These are phyloP conservation scores for rabbit (Oryctolagus cuniculus) DNA, from an alignment of 2,113 vertebrate species.

Conservation along the genomic window DNA sequence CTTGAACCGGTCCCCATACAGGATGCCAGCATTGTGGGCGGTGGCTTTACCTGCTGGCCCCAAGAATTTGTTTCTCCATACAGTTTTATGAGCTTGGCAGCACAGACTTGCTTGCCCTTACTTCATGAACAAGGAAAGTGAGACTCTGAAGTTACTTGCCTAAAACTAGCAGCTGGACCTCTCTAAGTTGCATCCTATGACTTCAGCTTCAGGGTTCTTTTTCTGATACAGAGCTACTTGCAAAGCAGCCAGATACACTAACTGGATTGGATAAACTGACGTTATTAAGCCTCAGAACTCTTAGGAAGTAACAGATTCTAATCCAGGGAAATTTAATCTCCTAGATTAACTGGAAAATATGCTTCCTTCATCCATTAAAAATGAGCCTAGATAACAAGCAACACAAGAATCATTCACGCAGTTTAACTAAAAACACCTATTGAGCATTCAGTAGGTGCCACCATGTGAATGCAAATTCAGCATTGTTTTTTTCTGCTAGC, in stretches of 20 bases:
- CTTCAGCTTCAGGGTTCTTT: background rate
- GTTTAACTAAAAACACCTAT: background rate
- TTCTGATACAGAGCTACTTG: background rate
- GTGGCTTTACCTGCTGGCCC: no score
- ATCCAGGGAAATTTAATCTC: background rate
- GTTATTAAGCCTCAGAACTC: background rate
- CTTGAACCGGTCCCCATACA: no score
- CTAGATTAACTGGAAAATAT: conserved; percentile 12
- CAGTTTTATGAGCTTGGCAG: background rate
- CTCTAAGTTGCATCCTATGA: background rate
- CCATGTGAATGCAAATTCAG: background rate
- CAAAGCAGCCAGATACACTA: background rate
- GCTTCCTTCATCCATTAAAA: background rate
- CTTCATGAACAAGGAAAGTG: background rate
- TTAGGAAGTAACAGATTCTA: conserved; percentile 8
- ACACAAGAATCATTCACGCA: background rate
- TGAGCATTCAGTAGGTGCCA: background rate
- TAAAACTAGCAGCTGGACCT: background rate
- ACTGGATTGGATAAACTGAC: background rate
- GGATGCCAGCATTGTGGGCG: no score
- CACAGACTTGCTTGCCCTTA: background rate
- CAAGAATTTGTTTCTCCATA: background rate
- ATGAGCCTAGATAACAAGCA: background rate
- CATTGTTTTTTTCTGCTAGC: background rate
- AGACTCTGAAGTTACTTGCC: background rate